These are phyloP conservation scores for Augochlorella aurata DNA, from an alignment of 2,888 invertebrate species.

Conservation along the genomic window DNA sequence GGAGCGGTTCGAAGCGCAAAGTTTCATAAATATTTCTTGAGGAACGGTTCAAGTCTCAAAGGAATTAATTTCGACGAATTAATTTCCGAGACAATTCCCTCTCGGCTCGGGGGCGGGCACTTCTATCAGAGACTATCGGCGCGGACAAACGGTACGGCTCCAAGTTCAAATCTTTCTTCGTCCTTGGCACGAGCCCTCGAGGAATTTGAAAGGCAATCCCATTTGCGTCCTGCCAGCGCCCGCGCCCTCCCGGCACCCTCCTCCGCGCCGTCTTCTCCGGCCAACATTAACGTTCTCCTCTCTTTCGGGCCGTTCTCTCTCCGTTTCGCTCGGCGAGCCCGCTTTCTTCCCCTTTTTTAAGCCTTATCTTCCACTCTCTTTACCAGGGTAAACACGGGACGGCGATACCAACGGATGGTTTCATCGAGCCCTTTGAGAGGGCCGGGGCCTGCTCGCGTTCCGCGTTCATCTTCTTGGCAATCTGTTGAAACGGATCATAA, in stretches of 20 bases:
- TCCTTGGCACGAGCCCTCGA: conserved; percentile 62
- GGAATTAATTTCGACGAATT: conserved; percentile 47
- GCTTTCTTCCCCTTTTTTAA: conserved; percentile 34
- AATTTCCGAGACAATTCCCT: conserved; percentile 54
- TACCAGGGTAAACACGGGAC: conserved; percentile 54
- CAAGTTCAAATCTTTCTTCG: conserved; percentile 56
- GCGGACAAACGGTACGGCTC: conserved; percentile 42
- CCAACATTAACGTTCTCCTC: conserved; percentile 51
- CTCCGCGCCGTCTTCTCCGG: background rate
- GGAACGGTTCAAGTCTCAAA: conserved; percentile 24
- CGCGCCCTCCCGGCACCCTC: conserved; percentile 3
- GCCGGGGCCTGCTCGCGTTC: conserved; percentile 33
- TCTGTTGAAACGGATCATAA: conserved; percentile 66
- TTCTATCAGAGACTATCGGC: conserved; percentile 38
- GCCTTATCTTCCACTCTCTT: conserved; percentile 52
- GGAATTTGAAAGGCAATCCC: conserved; percentile 76
- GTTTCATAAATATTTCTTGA: conserved; percentile 7
- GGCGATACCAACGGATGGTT: conserved; percentile 61
- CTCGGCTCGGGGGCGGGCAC: conserved; percentile 3
- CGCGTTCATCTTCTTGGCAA: conserved; percentile 56
- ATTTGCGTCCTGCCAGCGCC: conserved; percentile 68
- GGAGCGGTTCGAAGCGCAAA: background rate
- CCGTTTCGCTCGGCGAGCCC: background rate
- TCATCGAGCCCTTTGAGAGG: conserved; percentile 61
- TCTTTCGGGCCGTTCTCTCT: conserved; percentile 19